A percentile compares a stretch with the other conserved stretches of the same genome.
phyloP scores from a whole-genome alignment of 2,888 invertebrate species.

The Ormyrus rosae region DNA sequence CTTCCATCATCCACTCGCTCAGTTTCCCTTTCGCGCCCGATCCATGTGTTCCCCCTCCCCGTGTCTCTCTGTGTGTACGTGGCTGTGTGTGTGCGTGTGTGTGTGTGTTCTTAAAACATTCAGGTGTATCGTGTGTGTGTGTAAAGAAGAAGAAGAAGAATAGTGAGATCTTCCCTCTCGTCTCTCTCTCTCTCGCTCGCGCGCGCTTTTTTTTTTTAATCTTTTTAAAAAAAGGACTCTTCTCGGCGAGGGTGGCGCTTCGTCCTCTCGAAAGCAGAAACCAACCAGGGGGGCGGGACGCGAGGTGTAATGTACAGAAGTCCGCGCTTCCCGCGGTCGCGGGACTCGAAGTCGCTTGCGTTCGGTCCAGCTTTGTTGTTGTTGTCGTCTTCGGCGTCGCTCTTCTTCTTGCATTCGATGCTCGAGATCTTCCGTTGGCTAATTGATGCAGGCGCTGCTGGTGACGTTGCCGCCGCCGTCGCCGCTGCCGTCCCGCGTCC shows the following conservation, averaged over 20 bases:
- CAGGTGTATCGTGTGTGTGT: too few species aligned
- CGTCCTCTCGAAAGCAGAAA: not conserved
- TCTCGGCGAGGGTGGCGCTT: constrained; percentile 38
- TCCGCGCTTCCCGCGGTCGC: not conserved
- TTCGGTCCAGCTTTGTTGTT: not conserved
- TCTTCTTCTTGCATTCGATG: not conserved
- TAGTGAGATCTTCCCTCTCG: constrained; percentile 56
- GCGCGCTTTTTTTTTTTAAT: constrained; percentile 12
- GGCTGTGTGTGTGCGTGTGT: too few species aligned
- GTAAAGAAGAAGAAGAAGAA: constrained; percentile 55
- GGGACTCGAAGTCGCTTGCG: not conserved
- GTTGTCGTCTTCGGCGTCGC: not conserved
- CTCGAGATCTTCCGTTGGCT: constrained; percentile 18
- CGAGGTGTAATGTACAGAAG: too few species aligned
- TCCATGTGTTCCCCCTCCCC: constrained; percentile 1
- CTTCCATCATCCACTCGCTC: constrained; percentile 19
- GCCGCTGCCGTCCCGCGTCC: constrained; percentile 46
- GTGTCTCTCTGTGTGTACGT: not conserved
- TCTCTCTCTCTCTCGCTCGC: constrained; percentile 26
- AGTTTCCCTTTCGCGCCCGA: constrained; percentile 9
- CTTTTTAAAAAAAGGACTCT: not conserved
- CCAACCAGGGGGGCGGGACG: too few species aligned
- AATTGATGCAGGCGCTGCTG: constrained; percentile 10
- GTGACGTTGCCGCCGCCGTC: constrained; percentile 15
- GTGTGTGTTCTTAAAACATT: too few species aligned